phyloP scores from a whole-genome alignment of 2,113 vertebrate genomes.

The Pterocles gutturalis region DNA sequence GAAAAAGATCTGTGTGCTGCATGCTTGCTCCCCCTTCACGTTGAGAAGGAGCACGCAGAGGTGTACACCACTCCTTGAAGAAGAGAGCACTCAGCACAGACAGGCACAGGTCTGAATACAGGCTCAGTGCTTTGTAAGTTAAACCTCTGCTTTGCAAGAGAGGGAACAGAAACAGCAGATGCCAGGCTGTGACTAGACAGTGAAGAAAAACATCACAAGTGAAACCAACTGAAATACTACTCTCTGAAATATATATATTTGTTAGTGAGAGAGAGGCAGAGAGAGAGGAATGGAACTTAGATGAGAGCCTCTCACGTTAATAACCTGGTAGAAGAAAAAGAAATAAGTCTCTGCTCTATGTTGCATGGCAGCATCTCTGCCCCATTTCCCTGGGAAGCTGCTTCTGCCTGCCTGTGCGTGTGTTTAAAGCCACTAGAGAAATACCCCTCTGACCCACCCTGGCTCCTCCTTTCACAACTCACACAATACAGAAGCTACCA shows the following conservation, averaged over 20 bases:
- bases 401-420: background rate
- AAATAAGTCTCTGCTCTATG: background rate
- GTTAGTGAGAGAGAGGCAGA: background rate
- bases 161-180: background rate
- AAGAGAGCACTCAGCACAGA: background rate
- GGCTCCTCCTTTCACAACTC: background rate
- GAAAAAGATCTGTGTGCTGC: background rate
- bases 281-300: background rate
- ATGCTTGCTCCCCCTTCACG: background rate
- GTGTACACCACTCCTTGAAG: background rate
- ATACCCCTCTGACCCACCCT: background rate
- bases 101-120: background rate
- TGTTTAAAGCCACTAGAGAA: background rate
- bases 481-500: background rate
- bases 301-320: background rate
- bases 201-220: background rate
- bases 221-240: background rate
- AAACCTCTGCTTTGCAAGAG: background rate
- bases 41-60: background rate
- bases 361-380: background rate
- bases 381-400: background rate
- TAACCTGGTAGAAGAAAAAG: background rate
- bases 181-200: background rate
- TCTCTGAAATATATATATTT: background rate
- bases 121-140: background rate